Evolutionary conservation across 2,113 vertebrate genomes (phyloP).

Genomic region (Myrmecophaga tridactyla): DNA sequence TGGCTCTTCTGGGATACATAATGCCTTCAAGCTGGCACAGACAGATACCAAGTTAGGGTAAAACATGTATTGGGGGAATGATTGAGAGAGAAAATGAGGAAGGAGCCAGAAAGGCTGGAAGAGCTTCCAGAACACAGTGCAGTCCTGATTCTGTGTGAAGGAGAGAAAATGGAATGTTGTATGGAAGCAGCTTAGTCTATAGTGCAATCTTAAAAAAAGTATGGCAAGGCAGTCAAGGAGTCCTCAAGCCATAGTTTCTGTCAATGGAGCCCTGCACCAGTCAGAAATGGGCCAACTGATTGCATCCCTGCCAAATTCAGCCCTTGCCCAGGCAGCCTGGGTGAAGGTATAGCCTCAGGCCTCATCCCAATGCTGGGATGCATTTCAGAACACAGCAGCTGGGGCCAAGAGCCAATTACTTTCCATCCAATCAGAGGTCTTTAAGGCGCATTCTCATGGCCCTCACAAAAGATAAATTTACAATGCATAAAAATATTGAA

Average conservation of each 20-base stretch:
- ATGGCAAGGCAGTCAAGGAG: background rate
- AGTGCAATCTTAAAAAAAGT: fast-evolving
- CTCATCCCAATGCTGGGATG: background rate
- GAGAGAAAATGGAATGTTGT: fast-evolving
- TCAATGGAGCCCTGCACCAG: background rate
- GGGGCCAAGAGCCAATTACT: no score
- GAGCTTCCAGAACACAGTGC: fast-evolving
- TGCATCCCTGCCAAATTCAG: fast-evolving
- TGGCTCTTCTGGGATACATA: no score
- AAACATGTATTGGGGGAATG: fast-evolving
- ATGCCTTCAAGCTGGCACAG: no score
- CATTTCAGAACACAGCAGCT: background rate
- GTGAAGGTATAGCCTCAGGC: background rate
- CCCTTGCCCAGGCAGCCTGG: background rate
- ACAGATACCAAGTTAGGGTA: background rate
- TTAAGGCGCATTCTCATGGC: fast-evolving
- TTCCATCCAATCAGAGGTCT: fast-evolving
- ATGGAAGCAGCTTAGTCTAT: background rate
- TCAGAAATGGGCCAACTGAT: no score
- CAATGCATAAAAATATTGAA: fast-evolving
- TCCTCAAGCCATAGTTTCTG: background rate
- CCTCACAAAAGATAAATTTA: no score
- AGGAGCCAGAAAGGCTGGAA: fast-evolving
- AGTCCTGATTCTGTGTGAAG: no score
- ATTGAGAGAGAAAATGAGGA: fast-evolving